Percentiles rank a stretch among this genome's conserved stretches.
phyloP scores from a whole-genome alignment of 30 jellyfish, hydroid and myxozoan species.

The Haliclystus octoradiatus region DNA sequence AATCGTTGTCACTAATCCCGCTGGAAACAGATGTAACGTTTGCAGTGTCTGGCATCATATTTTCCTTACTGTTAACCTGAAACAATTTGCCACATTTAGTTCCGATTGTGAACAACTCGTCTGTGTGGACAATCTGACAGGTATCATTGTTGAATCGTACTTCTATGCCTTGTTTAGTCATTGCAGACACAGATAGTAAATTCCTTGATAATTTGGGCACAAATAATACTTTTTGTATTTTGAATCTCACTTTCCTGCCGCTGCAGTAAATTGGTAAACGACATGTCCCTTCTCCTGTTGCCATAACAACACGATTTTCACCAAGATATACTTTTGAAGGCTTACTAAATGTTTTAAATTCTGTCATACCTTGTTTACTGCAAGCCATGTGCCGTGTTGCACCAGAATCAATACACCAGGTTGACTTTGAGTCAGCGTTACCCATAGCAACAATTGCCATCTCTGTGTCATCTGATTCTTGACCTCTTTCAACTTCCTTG shows the following conservation, averaged over 20 bases:
- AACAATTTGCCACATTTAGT: not conserved
- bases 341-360: not conserved
- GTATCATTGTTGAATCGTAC: not conserved
- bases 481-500: too few relatives aligned
- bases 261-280: constrained; percentile 9
- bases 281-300: constrained; percentile 20
- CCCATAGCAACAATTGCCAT: not conserved
- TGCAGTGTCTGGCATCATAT: not conserved
- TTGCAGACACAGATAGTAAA: constrained; percentile 10
- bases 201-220: constrained; percentile 27
- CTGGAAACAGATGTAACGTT: too few relatives aligned
- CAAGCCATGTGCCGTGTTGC: constrained; percentile 39
- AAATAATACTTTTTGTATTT: constrained; percentile 10
- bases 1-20: not conserved
- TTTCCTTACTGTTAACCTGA: not conserved
- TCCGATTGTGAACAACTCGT: not conserved
- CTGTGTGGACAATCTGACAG: not conserved
- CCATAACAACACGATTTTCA: constrained; percentile 6
- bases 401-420: constrained; percentile 7
- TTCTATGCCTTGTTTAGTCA: not conserved
- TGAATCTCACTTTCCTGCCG: constrained; percentile 10
- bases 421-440: not conserved
- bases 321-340: constrained; percentile 12
- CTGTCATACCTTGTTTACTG: not conserved
- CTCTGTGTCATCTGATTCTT: not conserved